These are phyloP conservation scores for Deilephila elpenor DNA, from an alignment of 2,888 invertebrate genomes.

Conservation along the genomic window DNA sequence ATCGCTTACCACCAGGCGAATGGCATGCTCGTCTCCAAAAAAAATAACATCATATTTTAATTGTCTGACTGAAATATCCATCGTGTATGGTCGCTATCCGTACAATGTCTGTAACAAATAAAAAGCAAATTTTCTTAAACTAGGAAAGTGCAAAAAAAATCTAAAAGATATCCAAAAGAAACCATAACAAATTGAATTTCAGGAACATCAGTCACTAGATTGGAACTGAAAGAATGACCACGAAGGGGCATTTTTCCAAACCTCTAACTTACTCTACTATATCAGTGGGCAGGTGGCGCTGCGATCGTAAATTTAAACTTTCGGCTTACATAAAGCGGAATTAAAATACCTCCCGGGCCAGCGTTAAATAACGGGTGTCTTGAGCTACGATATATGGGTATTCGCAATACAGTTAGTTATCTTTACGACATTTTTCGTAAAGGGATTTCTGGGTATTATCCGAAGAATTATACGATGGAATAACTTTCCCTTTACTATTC, in stretches of 20 bases:
- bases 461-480: neutral
- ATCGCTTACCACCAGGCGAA: no score
- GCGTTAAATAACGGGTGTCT: constrained; percentile 35
- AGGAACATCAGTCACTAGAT: neutral
- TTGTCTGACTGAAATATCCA: no score
- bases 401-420: constrained; percentile 13
- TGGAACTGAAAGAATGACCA: neutral
- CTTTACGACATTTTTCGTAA: constrained; percentile 14
- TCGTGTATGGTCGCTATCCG: no score
- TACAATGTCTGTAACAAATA: no score
- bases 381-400: constrained; percentile 11
- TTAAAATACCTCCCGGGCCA: constrained; percentile 37
- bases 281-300: constrained; percentile 38
- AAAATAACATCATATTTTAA: no score
- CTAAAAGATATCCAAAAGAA: neutral
- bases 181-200: neutral
- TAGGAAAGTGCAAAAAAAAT: no score
- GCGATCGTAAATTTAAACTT: constrained; percentile 45
- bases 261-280: neutral
- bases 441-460: neutral
- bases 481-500: no score
- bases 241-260: neutral
- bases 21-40: no score
- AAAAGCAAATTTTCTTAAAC: no score
- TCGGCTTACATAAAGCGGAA: constrained; percentile 41